Conservation (phyloP, 2,797 vertebrate genomes). For the Sebastes glaucus region DNA sequence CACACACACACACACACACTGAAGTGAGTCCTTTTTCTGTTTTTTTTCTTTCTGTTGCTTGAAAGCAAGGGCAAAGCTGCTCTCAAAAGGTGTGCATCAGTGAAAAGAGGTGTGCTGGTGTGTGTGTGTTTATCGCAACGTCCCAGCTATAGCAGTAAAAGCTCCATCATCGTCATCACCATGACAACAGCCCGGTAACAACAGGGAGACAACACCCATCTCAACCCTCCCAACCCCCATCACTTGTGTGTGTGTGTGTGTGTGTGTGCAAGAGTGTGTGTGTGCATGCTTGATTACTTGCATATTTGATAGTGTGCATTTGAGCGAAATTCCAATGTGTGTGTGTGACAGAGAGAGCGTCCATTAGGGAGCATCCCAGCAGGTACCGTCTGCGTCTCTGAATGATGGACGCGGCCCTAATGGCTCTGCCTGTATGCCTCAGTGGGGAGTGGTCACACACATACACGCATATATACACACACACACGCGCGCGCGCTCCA, state of each 20-base stretch:
- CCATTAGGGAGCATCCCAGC: slow-evolving; percentile 69
- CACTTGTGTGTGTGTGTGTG: slow-evolving; percentile 41
- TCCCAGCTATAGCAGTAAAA: slow-evolving; percentile 65
- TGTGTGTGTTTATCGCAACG: slow-evolving; percentile 43
- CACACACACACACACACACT: slow-evolving; percentile 16
- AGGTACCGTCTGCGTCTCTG: slow-evolving; percentile 64
- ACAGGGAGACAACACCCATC: slow-evolving; percentile 79
- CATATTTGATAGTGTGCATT: slow-evolving; percentile 66
- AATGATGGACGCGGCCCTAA: slow-evolving; percentile 68
- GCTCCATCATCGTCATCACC: slow-evolving; percentile 79
- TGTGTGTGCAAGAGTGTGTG: slow-evolving; percentile 28
- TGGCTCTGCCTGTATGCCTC: slow-evolving; percentile 56
- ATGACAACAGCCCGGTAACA: slow-evolving; percentile 82
- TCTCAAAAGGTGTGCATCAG: slow-evolving; percentile 39
- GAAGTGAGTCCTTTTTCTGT: slow-evolving; percentile 4
- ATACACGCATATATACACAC: background rate
- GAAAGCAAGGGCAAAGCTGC: slow-evolving; percentile 50
- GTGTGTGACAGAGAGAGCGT: background rate
- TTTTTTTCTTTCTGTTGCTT: slow-evolving; percentile 39
- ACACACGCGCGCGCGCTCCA: slow-evolving; percentile 5
- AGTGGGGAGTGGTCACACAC: slow-evolving; percentile 55
- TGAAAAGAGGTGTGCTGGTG: slow-evolving; percentile 20
- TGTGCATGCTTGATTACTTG: slow-evolving; percentile 63
- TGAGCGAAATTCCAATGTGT: slow-evolving; percentile 37
- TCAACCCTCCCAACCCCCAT: slow-evolving; percentile 79